Conservation (phyloP, 2,888 invertebrate species). For the Falcaria lacertinaria region DNA sequence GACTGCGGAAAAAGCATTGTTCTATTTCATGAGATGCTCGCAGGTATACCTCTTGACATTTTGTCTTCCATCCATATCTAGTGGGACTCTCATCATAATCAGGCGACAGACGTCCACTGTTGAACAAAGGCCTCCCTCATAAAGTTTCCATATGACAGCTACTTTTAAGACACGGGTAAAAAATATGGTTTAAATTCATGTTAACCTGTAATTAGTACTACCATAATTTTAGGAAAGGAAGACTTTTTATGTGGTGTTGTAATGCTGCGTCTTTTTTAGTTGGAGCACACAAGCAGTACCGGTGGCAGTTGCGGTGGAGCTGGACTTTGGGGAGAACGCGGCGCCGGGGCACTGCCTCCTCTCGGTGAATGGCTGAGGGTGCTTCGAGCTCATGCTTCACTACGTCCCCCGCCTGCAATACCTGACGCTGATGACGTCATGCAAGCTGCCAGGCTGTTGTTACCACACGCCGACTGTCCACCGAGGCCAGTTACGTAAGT, state of each 20-base stretch:
- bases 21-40: constrained; percentile 95
- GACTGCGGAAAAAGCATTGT: constrained; percentile 88
- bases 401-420: constrained; percentile 86
- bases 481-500: constrained; percentile 85
- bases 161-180: no score
- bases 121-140: no score
- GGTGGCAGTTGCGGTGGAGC: constrained; percentile 44
- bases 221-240: no score
- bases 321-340: constrained; percentile 90
- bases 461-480: constrained; percentile 95
- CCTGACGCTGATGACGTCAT: constrained; percentile 93
- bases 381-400: constrained; percentile 89
- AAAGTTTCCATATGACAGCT: no score
- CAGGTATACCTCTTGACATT: constrained; percentile 81
- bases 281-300: constrained; percentile 79
- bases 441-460: constrained; percentile 90
- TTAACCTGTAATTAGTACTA: no score
- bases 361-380: constrained; percentile 95
- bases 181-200: no score
- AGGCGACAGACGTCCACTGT: no score
- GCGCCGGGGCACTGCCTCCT: constrained; percentile 93
- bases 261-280: constrained; percentile 44
- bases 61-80: no score
- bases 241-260: no score
- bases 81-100: no score